Evolutionary conservation across 2,888 invertebrate genomes (phyloP).

Genomic region (Melanostoma mellinum): DNA sequence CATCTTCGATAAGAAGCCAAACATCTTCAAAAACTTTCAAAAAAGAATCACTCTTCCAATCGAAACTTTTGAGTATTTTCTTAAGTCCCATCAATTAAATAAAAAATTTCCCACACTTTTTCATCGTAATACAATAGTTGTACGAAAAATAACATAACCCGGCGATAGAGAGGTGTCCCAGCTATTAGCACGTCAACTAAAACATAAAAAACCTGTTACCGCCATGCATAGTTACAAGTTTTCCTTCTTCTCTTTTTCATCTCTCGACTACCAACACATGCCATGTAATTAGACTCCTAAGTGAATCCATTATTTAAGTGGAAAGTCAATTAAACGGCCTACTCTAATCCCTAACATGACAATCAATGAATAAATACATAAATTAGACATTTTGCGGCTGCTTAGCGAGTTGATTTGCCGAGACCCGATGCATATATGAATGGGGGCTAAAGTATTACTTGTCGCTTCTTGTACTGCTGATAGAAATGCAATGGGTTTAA

Average conservation of each 20-base stretch:
- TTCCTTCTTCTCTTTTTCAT: background rate
- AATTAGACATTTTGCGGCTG: constrained; percentile 67
- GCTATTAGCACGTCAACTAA: constrained; percentile 64
- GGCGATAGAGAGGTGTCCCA: constrained; percentile 48
- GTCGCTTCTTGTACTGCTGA: constrained; percentile 56
- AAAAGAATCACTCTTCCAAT: no score
- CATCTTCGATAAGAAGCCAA: no score
- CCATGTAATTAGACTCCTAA: constrained; percentile 56
- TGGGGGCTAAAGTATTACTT: constrained; percentile 60
- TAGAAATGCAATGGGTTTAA: constrained; percentile 50
- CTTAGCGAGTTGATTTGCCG: constrained; percentile 54
- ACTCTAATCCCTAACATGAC: constrained; percentile 70
- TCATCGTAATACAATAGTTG: no score
- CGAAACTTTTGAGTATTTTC: no score
- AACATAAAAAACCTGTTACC: constrained; percentile 36
- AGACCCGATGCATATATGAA: constrained; percentile 27
- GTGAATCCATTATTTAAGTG: constrained; percentile 55
- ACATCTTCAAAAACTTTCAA: no score
- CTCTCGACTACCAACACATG: constrained; percentile 9
- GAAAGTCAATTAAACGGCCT: constrained; percentile 70
- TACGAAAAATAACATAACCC: no score
- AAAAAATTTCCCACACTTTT: no score
- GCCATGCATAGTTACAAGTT: constrained; percentile 4
- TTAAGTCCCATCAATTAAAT: no score
- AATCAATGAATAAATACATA: constrained; percentile 73